phyloP scores from a whole-genome alignment of 1,140 invertebrate species.

The Yoshiicerus persimilis region DNA sequence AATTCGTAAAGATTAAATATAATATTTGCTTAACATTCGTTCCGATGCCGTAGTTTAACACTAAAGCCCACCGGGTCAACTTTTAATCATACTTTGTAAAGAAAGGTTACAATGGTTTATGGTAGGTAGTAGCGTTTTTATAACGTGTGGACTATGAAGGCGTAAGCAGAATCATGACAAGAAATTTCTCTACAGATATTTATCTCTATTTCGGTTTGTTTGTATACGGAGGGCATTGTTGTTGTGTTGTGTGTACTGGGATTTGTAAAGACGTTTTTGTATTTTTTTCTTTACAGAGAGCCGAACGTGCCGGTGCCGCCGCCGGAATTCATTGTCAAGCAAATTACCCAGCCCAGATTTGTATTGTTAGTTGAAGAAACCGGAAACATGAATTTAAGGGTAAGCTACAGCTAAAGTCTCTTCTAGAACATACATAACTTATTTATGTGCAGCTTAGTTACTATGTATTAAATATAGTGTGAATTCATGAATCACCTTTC shows the following conservation, averaged over 20 bases:
- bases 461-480: background rate
- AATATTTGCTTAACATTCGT: background rate
- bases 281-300: constrained; percentile 43
- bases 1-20: background rate
- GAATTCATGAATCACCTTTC: background rate
- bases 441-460: background rate
- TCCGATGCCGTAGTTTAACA: too few species aligned
- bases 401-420: constrained; percentile 29
- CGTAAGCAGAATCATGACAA: background rate
- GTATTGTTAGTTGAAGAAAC: constrained; percentile 50
- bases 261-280: constrained; percentile 9
- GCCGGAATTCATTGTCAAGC: constrained; percentile 49
- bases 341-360: constrained; percentile 49
- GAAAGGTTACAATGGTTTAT: background rate
- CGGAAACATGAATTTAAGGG: constrained; percentile 51
- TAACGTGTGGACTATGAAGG: background rate
- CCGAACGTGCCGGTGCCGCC: constrained; percentile 43
- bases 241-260: background rate
- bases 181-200: background rate
- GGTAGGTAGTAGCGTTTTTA: background rate
- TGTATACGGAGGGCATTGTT: background rate
- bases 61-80: background rate
- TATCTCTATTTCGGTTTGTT: background rate
- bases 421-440: background rate
- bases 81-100: background rate